Base-by-base conservation (phyloP, 2,797 vertebrate species). In the Apogon talboti region DNA sequence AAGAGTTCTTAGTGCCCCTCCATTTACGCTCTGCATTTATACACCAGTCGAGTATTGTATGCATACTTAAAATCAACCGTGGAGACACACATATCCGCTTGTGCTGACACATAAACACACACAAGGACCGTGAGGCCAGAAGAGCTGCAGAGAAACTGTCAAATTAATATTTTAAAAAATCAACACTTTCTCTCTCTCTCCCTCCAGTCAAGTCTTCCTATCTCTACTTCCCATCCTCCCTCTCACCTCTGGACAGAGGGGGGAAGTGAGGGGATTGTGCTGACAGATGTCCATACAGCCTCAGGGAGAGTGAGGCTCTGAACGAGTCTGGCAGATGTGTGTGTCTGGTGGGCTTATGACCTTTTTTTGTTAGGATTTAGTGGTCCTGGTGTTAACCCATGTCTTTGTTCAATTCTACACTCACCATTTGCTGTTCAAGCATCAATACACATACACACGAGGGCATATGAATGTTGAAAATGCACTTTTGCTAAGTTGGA, bases 321-420 rank as follows among this genome's bases (percentile, higher is more conserved):
- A 79, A 88, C 1, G 71, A 59, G 50, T 83, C 72, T 67, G 59
- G 69, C 87, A 88, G 86, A 89, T 88, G 78, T 79, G 64, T 75
- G 53, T 40, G 46, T 81, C 47, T 77, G 54, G 3, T 49, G 52
- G 48, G 76, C 42, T 66, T 71, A 9, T 38, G 30, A 16, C 57
- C 53, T 73, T 64, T 66, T 63, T 55, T 71, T 63, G 37, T 55
- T 71, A 77, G 65, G 41, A 6, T 7, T 57, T 52, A n/a, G 37
- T 57, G 60, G 30, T 63, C 65, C 15, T 19, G 46, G 14, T 62
- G 16, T 82, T 76, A 74, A 82, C 70, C 68, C 66, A 40, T 21
- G 24, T 60, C 24, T 21, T 21, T 21, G 19, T 21, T 21, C 19
- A 2, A 3, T 21, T 21, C 19, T 21, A 21, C 19, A 21, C 19